These are phyloP conservation scores for Chionodraco myersi DNA, from an alignment of 2,113 vertebrate genomes.

Conservation along the genomic window DNA sequence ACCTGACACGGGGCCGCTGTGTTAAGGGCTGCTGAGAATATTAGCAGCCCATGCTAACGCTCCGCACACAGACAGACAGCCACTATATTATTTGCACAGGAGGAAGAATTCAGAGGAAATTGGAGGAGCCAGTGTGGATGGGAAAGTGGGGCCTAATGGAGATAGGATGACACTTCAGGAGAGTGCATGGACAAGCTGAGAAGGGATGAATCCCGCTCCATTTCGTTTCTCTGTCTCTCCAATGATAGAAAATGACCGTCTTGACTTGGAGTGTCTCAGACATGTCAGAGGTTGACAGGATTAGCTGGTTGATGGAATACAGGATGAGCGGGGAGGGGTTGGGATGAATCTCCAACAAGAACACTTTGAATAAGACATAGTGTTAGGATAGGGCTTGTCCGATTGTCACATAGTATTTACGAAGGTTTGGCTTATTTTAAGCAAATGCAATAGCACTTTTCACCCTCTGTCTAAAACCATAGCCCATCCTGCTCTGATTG, in stretches of 20 bases:
- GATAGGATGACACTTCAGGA: conserved; percentile 75
- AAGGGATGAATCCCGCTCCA: conserved; percentile 62
- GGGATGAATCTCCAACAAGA: background rate
- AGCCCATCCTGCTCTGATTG: too few species aligned
- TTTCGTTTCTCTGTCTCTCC: conserved; percentile 59
- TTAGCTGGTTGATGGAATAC: conserved; percentile 38
- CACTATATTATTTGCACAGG: conserved; percentile 58
- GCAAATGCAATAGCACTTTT: too few species aligned
- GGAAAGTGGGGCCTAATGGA: conserved; percentile 73
- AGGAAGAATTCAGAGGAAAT: conserved; percentile 64
- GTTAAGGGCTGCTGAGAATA: conserved; percentile 42
- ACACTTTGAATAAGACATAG: background rate
- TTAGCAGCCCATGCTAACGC: conserved; percentile 28
- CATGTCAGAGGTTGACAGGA: conserved; percentile 46
- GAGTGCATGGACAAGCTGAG: conserved; percentile 67
- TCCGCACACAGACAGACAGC: conserved; percentile 36
- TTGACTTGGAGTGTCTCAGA: conserved; percentile 61
- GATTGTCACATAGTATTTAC: background rate
- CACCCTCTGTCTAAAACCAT: background rate
- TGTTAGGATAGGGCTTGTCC: background rate
- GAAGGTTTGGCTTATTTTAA: too few species aligned
- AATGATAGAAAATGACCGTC: conserved; percentile 73
- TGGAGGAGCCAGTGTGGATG: conserved; percentile 59
- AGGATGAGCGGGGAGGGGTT: conserved; percentile 8
- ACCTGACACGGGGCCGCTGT: conserved; percentile 49